Evolutionary conservation across 2,888 invertebrate species (phyloP).

Genomic region (Habrosyne pyritoides): DNA sequence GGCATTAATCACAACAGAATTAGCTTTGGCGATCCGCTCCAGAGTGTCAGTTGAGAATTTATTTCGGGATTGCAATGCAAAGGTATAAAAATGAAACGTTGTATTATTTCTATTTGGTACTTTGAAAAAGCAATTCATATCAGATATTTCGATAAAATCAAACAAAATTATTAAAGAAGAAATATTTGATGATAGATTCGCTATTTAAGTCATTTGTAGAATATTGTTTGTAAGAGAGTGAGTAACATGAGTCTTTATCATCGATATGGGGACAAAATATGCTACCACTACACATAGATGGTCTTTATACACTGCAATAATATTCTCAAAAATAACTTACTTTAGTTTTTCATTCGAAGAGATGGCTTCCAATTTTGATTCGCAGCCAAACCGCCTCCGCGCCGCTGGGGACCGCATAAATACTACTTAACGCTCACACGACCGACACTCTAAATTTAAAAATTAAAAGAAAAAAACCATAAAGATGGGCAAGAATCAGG

Average conservation of each 20-base stretch:
- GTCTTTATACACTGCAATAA: conserved; percentile 10
- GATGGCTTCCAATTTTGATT: conserved; percentile 46
- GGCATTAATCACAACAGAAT: conserved; percentile 83
- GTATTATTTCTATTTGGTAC: neutral
- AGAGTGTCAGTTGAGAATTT: conserved; percentile 76
- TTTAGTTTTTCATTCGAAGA: neutral
- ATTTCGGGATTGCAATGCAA: conserved; percentile 43
- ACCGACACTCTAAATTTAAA: conserved; percentile 69
- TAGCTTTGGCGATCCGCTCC: conserved; percentile 82
- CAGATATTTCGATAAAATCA: no score
- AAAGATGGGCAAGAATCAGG: conserved; percentile 29
- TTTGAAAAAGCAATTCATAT: neutral
- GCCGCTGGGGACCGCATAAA: conserved; percentile 79
- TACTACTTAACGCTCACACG: conserved; percentile 74
- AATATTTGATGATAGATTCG: no score
- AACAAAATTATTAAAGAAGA: no score
- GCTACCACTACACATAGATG: no score
- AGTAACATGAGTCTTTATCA: no score
- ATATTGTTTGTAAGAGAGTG: no score
- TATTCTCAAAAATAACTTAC: conserved; percentile 10
- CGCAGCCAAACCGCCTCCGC: conserved; percentile 59
- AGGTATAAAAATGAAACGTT: neutral
- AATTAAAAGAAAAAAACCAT: conserved; percentile 50
- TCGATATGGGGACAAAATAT: no score
- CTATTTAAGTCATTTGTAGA: no score